These are phyloP conservation scores for Clinocottus analis DNA, from an alignment of 2,113 vertebrate genomes.

Conservation along the genomic window DNA sequence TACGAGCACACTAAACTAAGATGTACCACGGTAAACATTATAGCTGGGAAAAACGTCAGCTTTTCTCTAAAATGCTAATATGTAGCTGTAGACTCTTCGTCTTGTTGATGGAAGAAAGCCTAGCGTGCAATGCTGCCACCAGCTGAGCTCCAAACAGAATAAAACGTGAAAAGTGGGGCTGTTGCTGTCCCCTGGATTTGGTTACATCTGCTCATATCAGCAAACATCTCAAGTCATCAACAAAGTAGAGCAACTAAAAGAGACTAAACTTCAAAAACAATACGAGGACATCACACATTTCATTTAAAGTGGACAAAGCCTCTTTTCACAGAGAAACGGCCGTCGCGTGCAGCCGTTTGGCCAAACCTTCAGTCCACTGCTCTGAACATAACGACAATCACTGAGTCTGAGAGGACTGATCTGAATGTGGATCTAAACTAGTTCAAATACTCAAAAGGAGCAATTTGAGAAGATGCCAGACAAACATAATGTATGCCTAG, in stretches of 20 bases:
- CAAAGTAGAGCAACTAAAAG: slow-evolving; percentile 4
- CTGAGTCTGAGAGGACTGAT: neutral
- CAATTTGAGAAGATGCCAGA: no score
- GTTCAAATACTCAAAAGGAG: no score
- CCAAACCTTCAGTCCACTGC: slow-evolving; percentile 23
- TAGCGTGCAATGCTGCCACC: neutral
- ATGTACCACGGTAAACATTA: neutral
- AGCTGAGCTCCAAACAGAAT: neutral
- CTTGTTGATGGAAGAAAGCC: neutral
- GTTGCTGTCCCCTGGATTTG: neutral
- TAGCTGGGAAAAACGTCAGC: neutral
- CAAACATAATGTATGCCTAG: neutral
- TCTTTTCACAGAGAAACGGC: slow-evolving; percentile 52
- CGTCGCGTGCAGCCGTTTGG: neutral
- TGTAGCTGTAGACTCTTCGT: neutral
- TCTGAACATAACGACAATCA: neutral
- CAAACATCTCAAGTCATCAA: slow-evolving; percentile 4
- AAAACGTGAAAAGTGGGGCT: neutral
- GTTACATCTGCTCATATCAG: neutral
- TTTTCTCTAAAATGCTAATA: neutral
- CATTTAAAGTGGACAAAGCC: slow-evolving; percentile 49
- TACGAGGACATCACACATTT: slow-evolving; percentile 41
- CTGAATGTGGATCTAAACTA: no score
- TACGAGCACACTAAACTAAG: neutral
- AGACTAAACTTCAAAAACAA: slow-evolving; percentile 4